Conservation (phyloP, 2,113 vertebrate species). For the Crotalus viridis region DNA sequence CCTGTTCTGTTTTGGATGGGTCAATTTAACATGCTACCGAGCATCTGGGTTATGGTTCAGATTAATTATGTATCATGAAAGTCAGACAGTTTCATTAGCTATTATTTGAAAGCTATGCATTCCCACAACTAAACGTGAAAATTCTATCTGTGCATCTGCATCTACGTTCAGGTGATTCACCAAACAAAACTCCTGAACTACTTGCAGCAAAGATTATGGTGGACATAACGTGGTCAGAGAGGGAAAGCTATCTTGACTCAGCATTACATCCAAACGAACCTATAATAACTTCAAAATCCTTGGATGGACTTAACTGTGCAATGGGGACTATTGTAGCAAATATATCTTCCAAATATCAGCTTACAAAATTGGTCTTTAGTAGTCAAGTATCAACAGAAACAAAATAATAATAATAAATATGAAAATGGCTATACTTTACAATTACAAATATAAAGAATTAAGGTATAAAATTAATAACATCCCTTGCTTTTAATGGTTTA, state of each 20-base stretch:
- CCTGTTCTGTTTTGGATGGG: background rate
- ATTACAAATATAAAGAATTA: slow-evolving; percentile 3
- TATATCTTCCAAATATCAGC: background rate
- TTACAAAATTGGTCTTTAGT: slow-evolving; percentile 18
- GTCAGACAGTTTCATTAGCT: background rate
- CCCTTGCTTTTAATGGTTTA: slow-evolving; percentile 1
- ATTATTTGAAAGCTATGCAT: background rate
- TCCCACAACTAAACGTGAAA: background rate
- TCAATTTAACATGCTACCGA: background rate
- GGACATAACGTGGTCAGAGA: background rate
- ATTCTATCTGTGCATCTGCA: background rate
- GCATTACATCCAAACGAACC: background rate
- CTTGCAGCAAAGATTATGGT: background rate
- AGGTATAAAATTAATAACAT: background rate
- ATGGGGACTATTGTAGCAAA: background rate
- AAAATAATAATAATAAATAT: slow-evolving; percentile 11
- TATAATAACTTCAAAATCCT: background rate
- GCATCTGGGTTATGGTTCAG: background rate
- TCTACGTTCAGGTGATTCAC: background rate
- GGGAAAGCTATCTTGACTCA: background rate
- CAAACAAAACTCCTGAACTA: background rate
- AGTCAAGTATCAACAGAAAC: slow-evolving; percentile 24
- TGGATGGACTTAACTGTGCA: background rate
- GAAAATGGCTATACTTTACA: background rate
- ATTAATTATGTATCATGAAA: background rate